Evolutionary conservation across 2,113 vertebrate genomes (phyloP).

Genomic region (Halcyon senegalensis): DNA sequence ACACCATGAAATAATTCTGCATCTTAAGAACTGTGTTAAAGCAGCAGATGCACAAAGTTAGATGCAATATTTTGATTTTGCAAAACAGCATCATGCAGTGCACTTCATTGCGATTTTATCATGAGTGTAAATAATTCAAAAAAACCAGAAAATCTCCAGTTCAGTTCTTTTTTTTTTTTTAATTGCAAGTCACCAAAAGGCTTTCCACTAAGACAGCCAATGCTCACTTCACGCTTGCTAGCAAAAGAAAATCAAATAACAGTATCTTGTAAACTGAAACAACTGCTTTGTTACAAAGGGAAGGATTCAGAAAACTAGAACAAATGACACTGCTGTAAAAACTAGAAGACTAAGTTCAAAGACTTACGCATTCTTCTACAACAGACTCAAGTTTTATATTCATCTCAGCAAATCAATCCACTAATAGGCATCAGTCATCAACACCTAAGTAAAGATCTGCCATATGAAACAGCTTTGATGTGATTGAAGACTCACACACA

Average conservation of each 20-base stretch:
- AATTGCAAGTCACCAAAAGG: neutral
- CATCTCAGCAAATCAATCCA: slow-evolving; percentile 55
- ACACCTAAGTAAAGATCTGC: slow-evolving; percentile 45
- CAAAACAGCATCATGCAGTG: neutral
- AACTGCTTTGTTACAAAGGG: neutral
- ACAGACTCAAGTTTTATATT: slow-evolving; percentile 45
- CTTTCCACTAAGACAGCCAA: neutral
- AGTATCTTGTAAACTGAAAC: neutral
- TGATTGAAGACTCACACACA: slow-evolving; percentile 39
- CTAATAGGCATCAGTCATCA: slow-evolving; percentile 55
- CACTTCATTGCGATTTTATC: neutral
- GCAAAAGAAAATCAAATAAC: slow-evolving; percentile 11
- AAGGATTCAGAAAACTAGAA: slow-evolving; percentile 48
- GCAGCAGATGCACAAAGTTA: neutral
- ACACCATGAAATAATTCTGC: slow-evolving; percentile 9
- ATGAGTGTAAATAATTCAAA: neutral
- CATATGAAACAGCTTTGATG: slow-evolving; percentile 56
- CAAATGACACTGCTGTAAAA: slow-evolving; percentile 28
- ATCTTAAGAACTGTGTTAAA: slow-evolving; percentile 21
- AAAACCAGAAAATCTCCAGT: neutral
- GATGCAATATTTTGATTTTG: slow-evolving; percentile 3
- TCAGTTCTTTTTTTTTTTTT: neutral
- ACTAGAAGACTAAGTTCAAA: slow-evolving; percentile 42
- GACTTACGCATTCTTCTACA: slow-evolving; percentile 4
- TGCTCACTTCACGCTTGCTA: neutral